These are phyloP conservation scores for Osmerus eperlanus DNA, from an alignment of 2,113 vertebrate genomes.

Conservation along the genomic window DNA sequence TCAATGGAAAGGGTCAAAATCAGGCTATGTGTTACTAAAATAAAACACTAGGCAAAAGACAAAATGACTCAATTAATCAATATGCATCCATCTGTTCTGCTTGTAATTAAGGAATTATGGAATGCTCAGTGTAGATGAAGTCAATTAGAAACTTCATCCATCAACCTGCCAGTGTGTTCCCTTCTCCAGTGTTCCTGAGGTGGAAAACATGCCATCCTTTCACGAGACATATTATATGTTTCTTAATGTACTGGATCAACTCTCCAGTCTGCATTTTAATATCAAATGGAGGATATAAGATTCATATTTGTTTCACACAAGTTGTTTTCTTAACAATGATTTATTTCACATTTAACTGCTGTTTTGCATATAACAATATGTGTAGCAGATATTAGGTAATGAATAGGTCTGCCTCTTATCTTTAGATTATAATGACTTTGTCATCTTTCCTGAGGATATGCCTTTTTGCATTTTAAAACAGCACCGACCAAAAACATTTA, in stretches of 20 bases:
- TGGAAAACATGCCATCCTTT: slow-evolving; percentile 1
- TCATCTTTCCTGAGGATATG: no score
- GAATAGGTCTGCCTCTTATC: not conserved
- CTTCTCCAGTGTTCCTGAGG: slow-evolving; percentile 25
- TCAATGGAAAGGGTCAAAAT: not conserved
- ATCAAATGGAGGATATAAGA: not conserved
- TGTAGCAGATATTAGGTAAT: not conserved
- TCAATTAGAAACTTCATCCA: slow-evolving; percentile 61
- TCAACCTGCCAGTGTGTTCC: slow-evolving; percentile 46
- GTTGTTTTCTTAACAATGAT: not conserved
- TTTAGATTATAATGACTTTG: no score
- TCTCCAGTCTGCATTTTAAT: no score
- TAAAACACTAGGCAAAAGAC: slow-evolving; percentile 19
- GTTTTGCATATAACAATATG: not conserved
- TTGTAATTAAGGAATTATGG: slow-evolving; percentile 37
- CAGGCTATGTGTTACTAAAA: slow-evolving; percentile 16
- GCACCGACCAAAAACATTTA: no score
- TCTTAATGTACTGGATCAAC: not conserved
- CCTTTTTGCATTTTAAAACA: no score
- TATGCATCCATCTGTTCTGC: slow-evolving; percentile 41
- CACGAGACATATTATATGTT: not conserved
- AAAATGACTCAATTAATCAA: slow-evolving; percentile 48
- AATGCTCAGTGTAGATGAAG: slow-evolving; percentile 51
- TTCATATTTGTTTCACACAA: not conserved
- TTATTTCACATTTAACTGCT: not conserved